Evolutionary conservation across 2,888 invertebrate species (phyloP).

Genomic region (Synanthedon formicaeformis): DNA sequence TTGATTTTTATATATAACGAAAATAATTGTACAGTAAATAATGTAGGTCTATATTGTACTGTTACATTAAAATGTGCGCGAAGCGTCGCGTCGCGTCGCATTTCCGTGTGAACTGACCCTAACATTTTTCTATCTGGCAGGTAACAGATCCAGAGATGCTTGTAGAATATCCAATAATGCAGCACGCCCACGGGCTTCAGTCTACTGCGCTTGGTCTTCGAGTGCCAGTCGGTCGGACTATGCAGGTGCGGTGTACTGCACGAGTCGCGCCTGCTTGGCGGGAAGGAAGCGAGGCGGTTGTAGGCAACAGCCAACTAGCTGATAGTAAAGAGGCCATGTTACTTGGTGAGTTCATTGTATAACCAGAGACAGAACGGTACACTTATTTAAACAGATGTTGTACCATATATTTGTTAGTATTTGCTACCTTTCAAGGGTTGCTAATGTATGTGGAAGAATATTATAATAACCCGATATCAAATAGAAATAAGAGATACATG

Average conservation of each 20-base stretch:
- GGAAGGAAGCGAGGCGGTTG: slow-evolving; percentile 61
- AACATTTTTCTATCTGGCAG: slow-evolving; percentile 15
- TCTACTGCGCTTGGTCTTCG: slow-evolving; percentile 53
- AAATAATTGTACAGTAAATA: no score
- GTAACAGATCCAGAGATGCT: slow-evolving; percentile 48
- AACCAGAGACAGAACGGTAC: background rate
- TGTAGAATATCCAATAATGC: slow-evolving; percentile 52
- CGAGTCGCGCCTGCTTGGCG: slow-evolving; percentile 59
- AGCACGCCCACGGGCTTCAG: slow-evolving; percentile 52
- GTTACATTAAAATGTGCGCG: no score
- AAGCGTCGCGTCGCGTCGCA: no score
- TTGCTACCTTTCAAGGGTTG: no score
- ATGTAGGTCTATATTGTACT: no score
- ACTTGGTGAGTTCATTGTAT: slow-evolving; percentile 32
- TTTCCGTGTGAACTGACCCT: no score
- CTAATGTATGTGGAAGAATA: no score
- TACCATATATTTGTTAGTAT: no score
- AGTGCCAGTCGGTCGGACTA: slow-evolving; percentile 49
- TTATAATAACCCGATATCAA: no score
- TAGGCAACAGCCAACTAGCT: slow-evolving; percentile 54
- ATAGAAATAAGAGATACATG: no score
- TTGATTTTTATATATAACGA: no score
- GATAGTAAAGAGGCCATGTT: slow-evolving; percentile 65
- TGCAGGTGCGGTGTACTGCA: slow-evolving; percentile 59
- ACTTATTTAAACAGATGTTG: no score